phyloP scores from a whole-genome alignment of 1,140 invertebrate species.

The Temnothorax longispinosus region DNA sequence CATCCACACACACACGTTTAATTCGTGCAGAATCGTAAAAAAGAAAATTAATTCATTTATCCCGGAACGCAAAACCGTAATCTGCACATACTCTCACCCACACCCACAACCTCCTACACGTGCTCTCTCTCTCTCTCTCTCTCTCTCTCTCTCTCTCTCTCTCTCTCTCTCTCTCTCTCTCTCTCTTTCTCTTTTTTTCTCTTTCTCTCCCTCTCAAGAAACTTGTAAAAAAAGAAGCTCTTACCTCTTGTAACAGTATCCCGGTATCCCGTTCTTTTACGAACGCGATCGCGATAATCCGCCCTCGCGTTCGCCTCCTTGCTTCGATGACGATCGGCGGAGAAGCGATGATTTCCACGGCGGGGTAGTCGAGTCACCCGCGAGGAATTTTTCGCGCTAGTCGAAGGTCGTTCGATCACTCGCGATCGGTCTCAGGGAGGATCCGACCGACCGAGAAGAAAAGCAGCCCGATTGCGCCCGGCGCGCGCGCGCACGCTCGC shows the following conservation, averaged over 20 bases:
- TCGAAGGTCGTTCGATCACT: constrained; percentile 50
- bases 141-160: not conserved
- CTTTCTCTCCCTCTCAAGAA: not conserved
- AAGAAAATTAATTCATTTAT: constrained; percentile 19
- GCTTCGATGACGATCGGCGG: not conserved
- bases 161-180: constrained; percentile 10
- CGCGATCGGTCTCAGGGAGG: constrained; percentile 16
- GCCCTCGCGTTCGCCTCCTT: constrained; percentile 8
- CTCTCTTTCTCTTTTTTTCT: constrained; percentile 6
- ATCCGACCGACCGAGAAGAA: not conserved
- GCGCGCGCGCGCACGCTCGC: not conserved
- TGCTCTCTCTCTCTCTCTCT: constrained; percentile 14
- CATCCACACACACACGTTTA: not conserved
- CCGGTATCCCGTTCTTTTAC: constrained; percentile 25
- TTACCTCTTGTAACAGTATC: constrained; percentile 54
- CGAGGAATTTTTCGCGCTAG: not conserved
- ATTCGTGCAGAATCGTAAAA: constrained; percentile 9
- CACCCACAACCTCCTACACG: constrained; percentile 20
- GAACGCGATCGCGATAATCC: constrained; percentile 40
- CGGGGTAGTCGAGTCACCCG: no score
- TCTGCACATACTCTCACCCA: constrained; percentile 15
- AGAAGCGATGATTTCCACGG: not conserved
- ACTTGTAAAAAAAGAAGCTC: constrained; percentile 16
- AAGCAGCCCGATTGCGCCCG: not conserved
- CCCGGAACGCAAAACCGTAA: not conserved